Percentiles rank a stretch among this genome's conserved stretches.
These are phyloP conservation scores for Drosophila dunni DNA, from an alignment of 1,140 invertebrate genomes.

Conservation along the genomic window DNA sequence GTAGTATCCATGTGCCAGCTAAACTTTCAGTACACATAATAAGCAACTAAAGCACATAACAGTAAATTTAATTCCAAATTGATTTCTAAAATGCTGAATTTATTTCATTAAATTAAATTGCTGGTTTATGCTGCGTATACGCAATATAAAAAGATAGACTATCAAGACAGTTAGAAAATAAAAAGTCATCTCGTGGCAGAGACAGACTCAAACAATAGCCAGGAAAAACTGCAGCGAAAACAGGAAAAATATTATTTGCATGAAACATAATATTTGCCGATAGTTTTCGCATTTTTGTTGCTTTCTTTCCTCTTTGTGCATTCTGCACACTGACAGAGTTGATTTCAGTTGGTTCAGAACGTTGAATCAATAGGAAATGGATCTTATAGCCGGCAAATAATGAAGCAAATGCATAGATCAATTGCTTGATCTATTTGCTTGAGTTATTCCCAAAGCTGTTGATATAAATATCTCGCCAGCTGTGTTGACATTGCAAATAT, in stretches of 20 bases:
- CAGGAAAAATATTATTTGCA: constrained; percentile 64
- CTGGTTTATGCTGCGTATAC: constrained; percentile 19
- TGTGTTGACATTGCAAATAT: constrained; percentile 30
- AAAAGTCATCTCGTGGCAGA: not conserved
- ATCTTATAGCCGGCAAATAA: constrained; percentile 6
- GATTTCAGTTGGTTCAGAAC: constrained; percentile 1
- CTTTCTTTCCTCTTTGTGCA: not conserved
- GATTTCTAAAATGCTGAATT: no score
- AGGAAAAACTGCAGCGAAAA: constrained; percentile 30
- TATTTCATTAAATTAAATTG: no score
- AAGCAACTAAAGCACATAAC: no score
- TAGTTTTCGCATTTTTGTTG: not conserved
- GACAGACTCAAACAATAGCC: constrained; percentile 24
- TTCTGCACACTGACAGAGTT: not conserved
- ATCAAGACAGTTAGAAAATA: constrained; percentile 12
- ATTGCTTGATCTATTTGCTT: constrained; percentile 11
- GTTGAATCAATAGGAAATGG: constrained; percentile 4
- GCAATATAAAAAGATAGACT: not conserved
- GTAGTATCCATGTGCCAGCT: no score
- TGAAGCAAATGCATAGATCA: no score
- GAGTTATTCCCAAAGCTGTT: constrained; percentile 5
- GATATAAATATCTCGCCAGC: constrained; percentile 5
- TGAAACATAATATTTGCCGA: constrained; percentile 65
- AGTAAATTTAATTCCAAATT: no score
- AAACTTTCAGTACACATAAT: no score